These are phyloP conservation scores for Percopsis omiscomaycus DNA, from an alignment of 2,797 vertebrate genomes.

Conservation along the genomic window DNA sequence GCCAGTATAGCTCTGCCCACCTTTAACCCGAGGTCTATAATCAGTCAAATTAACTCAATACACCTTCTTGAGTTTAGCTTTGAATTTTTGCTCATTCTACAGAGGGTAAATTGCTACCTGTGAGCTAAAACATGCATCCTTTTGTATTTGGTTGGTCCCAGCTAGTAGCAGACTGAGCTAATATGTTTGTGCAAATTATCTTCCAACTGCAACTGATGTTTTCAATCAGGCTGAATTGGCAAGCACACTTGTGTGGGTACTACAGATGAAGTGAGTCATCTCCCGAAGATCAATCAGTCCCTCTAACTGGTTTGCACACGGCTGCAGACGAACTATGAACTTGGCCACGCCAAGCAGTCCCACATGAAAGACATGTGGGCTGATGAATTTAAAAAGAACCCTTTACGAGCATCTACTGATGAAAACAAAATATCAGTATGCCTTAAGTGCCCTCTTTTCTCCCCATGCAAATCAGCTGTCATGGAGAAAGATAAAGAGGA, in stretches of 20 bases:
- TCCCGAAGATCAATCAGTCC: constrained; percentile 56
- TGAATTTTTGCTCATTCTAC: no score
- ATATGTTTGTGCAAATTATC: no score
- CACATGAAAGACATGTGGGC: constrained; percentile 53
- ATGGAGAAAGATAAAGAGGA: constrained; percentile 13
- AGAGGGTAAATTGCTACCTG: no score
- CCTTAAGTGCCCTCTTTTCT: constrained; percentile 50
- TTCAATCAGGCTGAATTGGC: constrained; percentile 41
- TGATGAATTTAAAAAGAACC: constrained; percentile 65
- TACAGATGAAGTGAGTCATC: constrained; percentile 34
- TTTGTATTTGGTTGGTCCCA: no score
- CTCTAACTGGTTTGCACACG: constrained; percentile 25
- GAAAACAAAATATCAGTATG: constrained; percentile 53
- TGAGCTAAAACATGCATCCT: no score
- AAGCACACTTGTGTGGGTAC: constrained; percentile 22
- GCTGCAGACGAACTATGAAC: constrained; percentile 24
- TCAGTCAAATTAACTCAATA: no score
- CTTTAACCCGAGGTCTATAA: no score
- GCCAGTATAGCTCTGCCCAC: no score
- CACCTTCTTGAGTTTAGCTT: no score
- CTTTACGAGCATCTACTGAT: constrained; percentile 38
- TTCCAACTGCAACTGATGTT: constrained; percentile 10
- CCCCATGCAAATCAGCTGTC: constrained; percentile 67
- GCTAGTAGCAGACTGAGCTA: no score
- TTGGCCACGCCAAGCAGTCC: constrained; percentile 36